Base-by-base conservation (phyloP, 2,797 vertebrate genomes). In the Pelochelys cantorii region DNA sequence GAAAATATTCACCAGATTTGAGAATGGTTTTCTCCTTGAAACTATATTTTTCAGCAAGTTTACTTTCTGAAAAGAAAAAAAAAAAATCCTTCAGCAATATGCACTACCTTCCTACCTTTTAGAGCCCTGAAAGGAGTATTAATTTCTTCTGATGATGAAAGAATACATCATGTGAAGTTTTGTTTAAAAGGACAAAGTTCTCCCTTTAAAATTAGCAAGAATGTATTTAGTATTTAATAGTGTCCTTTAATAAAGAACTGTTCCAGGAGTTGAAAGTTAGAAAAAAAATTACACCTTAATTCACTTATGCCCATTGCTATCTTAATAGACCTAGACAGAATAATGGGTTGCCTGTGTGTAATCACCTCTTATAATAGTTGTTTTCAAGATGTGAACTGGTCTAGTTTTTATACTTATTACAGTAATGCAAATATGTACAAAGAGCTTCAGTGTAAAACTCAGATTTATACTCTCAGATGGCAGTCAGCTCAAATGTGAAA, bases 371-470 rank as follows among this genome's bases (percentile, higher is more conserved):
- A 37, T 17, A 18, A 71, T 3, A 37, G 10, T 37, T 34, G 65
- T 11, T 71, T 37, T 88, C 27, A 78, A 80, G 52, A 37, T 68
- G 84, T 94, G 89, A 90, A 54, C 60, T n/a, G 81, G 88, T 90
- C 62, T 84, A 74, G 84, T 75, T 81, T 83, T 79, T 22, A 2
- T 22, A 89, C 92, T 88, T 93, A 91, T 81, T 89, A 85, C 85
- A 81, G 87, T 77, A 90, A 94, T 79, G 55, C 42, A 77, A 77
- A 77, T 29, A 48, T 13, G n/a, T 7, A 48, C 27, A 13, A 86
- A 92, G 88, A 1, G 0, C 87, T 95, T 94, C 91, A 95, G 94
- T 94, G 93, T 48, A 90, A 68, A 93, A 62, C 48, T 92, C 27
- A 37, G n/a, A 82, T 95, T 92, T 83, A 42, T 84, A 90, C 77